Percentiles rank a stretch among this genome's conserved stretches.
Evolutionary conservation across 2,797 vertebrate genomes (phyloP).

Genomic region (Euthynnus affinis): DNA sequence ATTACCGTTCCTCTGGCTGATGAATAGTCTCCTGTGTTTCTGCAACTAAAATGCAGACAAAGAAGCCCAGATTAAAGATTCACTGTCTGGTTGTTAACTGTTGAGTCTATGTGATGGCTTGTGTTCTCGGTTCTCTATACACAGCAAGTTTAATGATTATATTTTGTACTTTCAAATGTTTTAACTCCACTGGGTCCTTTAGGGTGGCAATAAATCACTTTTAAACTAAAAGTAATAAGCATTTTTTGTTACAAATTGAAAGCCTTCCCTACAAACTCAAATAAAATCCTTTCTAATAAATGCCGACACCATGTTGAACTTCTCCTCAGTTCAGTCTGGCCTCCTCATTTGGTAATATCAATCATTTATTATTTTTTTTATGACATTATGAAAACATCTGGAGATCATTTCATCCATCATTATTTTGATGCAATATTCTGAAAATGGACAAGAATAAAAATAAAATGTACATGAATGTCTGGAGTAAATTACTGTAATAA

Average conservation of each 20-base stretch:
- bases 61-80: conserved; percentile 12
- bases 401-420: neutral
- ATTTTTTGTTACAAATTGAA: neutral
- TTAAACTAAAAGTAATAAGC: neutral
- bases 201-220: neutral
- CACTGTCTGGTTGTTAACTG: neutral
- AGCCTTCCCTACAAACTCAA: neutral
- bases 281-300: neutral
- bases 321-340: conserved; percentile 32
- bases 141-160: neutral
- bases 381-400: conserved; percentile 31
- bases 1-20: conserved; percentile 36
- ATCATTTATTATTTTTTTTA: conserved; percentile 39
- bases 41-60: neutral
- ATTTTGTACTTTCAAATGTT: neutral
- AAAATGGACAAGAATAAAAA: conserved; percentile 30
- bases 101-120: neutral
- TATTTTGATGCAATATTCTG: conserved; percentile 16
- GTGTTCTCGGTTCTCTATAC: neutral
- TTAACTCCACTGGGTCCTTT: neutral
- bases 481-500: conserved; percentile 28
- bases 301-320: neutral
- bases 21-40: conserved; percentile 26
- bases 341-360: conserved; percentile 36
- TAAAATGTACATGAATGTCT: conserved; percentile 18